Base-by-base conservation (phyloP, 2,113 vertebrate species). In the Oryzias curvinotus region DNA sequence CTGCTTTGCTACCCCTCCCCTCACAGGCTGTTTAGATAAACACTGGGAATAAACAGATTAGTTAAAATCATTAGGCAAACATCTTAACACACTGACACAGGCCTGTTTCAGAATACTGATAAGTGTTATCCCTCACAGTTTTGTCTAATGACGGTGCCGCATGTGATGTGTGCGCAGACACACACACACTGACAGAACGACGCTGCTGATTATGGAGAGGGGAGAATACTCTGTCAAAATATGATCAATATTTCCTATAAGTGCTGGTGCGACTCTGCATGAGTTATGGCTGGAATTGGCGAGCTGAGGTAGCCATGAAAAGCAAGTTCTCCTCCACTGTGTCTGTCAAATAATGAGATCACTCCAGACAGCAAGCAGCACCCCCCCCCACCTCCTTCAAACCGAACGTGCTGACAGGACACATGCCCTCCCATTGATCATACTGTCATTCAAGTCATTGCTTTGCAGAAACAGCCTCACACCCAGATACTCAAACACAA, bases 261-360 rank as follows among this genome's bases (percentile, higher is more conserved):
- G 81, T 79, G 82, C 73, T 73, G 45, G 48, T 4, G 28, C 80
- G 53, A 75, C 84, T 69, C 57, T 72, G 74, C 76, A 78, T 90
- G 86, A 91, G 71, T 84, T 82, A 90, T 81, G 84, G 72, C 42
- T 64, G 70, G 88, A 88, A 82, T 81, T 82, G 71, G 75, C 18
- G 17, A 44, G 75, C 69, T 70, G 77, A 62, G 70, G 71, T 55
- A 16, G 56, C 73, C 42, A 7, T 80, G 79, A 87, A 12, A 77
- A 54, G 71, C 51, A 47, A 49, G 62, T 69, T 62, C 75, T 75
- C 70, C 66, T 58, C 71, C 54, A 78, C 84, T 68, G 76, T 85
- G 87, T 88, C 85, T 81, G 81, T 91, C 87, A 91, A 88, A 89
- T 85, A 80, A 89, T 87, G 77, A 88, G 85, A 89, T 89, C 80